phyloP scores from a whole-genome alignment of 2,113 vertebrate genomes.

The Ardeotis arabs region DNA sequence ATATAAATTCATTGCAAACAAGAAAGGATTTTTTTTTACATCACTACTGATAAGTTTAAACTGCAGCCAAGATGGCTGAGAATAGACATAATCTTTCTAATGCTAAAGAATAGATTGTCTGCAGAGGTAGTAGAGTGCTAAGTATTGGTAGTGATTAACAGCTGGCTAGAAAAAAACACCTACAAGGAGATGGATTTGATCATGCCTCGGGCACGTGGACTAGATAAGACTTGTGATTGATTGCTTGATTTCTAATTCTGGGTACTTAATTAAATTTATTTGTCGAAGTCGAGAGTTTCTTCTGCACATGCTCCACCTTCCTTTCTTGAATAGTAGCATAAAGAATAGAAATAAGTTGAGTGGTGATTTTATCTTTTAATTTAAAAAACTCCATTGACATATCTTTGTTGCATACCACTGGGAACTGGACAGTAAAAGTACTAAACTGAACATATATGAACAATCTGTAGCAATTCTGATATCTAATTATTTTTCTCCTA shows the following conservation, averaged over 20 bases:
- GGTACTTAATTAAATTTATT: neutral
- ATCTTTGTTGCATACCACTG: neutral
- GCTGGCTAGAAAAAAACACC: neutral
- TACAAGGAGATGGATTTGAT: neutral
- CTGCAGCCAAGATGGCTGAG: neutral
- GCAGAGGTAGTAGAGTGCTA: neutral
- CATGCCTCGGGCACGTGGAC: neutral
- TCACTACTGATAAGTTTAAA: neutral
- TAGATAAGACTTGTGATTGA: neutral
- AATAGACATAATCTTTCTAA: neutral
- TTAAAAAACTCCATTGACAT: neutral
- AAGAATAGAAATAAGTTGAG: neutral
- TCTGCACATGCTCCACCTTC: neutral
- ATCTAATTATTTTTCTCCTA: neutral
- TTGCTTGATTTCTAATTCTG: neutral
- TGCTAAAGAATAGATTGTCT: neutral
- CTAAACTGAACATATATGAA: neutral
- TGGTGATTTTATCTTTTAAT: neutral
- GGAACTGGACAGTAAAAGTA: neutral
- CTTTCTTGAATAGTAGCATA: neutral
- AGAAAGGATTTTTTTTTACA: neutral
- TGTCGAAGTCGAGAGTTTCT: neutral
- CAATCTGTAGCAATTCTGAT: neutral
- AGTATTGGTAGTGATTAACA: neutral
- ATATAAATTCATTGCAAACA: neutral